Evolutionary conservation across 2,888 invertebrate species (phyloP).

Genomic region (Julus scanicus): DNA sequence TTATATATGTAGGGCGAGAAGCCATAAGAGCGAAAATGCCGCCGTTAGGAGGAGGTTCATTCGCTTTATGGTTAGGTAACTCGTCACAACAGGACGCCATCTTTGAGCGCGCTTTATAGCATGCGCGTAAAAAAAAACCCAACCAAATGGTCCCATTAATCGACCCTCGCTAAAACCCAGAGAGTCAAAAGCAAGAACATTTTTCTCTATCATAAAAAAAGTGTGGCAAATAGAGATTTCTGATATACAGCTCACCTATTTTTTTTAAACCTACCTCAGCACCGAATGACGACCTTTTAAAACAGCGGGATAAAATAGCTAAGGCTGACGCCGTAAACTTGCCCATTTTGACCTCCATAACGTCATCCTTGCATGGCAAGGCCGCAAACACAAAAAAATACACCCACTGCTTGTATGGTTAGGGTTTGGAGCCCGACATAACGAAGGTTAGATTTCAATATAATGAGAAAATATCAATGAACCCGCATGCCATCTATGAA

Average conservation of each 20-base stretch:
- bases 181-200: neutral
- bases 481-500: no score
- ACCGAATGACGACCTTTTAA: neutral
- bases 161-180: slow-evolving; percentile 27
- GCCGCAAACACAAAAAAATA: neutral
- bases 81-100: slow-evolving; percentile 37
- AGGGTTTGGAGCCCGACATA: neutral
- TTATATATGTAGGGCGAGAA: slow-evolving; percentile 17
- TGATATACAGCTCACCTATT: neutral
- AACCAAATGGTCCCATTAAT: slow-evolving; percentile 36
- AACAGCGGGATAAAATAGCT: neutral
- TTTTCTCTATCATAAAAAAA: neutral
- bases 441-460: no score
- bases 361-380: neutral
- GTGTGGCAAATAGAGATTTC: neutral
- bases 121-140: neutral
- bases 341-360: neutral
- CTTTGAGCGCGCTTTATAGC: slow-evolving; percentile 34
- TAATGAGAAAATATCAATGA: no score
- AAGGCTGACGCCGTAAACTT: neutral
- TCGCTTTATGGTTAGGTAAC: slow-evolving; percentile 45
- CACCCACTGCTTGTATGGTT: neutral
- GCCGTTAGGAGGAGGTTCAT: slow-evolving; percentile 45
- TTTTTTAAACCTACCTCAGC: neutral
- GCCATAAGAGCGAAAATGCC: slow-evolving; percentile 34